Percentiles rank a stretch among this genome's conserved stretches.
phyloP scores from a whole-genome alignment of 1,140 invertebrate species.

The Hyles vespertilio region DNA sequence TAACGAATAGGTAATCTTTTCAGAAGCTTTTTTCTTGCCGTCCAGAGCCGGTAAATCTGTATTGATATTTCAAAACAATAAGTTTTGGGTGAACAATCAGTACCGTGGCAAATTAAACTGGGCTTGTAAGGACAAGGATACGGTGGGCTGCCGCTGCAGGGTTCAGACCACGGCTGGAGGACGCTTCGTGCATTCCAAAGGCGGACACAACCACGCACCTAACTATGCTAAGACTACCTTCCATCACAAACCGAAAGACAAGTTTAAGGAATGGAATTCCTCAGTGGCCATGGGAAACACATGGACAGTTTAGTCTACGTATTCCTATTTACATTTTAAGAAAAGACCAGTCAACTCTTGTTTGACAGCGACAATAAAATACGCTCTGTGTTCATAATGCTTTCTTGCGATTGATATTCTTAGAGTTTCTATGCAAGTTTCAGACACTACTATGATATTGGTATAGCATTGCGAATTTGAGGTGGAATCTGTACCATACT shows the following conservation, averaged over 20 bases:
- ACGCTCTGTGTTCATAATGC: no score
- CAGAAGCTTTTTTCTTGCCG: conserved; percentile 66
- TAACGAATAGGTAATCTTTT: conserved; percentile 14
- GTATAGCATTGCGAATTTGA: no score
- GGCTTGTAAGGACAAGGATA: conserved; percentile 67
- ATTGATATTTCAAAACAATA: conserved; percentile 61
- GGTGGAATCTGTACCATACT: no score
- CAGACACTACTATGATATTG: no score
- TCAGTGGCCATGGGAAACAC: conserved; percentile 8
- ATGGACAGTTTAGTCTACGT: neutral
- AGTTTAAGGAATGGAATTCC: conserved; percentile 25
- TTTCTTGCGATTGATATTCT: no score
- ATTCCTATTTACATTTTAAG: no score
- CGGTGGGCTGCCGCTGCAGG: conserved; percentile 53
- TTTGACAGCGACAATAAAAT: no score
- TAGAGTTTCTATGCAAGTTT: no score
- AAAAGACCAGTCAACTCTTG: no score
- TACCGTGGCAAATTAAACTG: conserved; percentile 65
- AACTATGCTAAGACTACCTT: conserved; percentile 62
- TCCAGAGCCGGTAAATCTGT: conserved; percentile 67
- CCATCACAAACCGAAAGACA: conserved; percentile 23
- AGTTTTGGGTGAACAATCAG: conserved; percentile 66
- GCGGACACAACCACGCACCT: conserved; percentile 53
- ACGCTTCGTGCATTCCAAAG: conserved; percentile 55
- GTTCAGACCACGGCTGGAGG: conserved; percentile 63